Percentiles rank a stretch among this genome's conserved stretches.
phyloP scores from a whole-genome alignment of 2,113 vertebrate genomes.

The Mus musculus region DNA sequence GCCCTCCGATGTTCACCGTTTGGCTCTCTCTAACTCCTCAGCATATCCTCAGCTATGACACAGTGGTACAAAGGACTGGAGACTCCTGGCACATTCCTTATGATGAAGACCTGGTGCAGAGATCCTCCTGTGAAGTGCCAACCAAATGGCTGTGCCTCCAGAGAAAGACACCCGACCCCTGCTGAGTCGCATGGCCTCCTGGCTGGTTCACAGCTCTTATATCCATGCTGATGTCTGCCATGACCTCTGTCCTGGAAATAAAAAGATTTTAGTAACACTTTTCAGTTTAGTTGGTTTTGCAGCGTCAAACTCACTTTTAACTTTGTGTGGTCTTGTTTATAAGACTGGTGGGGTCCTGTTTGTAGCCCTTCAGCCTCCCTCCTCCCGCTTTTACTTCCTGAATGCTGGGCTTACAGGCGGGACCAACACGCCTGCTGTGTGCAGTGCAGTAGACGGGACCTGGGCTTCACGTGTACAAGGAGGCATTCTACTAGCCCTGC shows the following conservation, averaged over 20 bases:
- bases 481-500: background rate
- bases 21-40: constrained; percentile 82
- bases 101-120: constrained; percentile 89
- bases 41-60: constrained; percentile 91
- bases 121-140: constrained; percentile 91
- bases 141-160: constrained; percentile 95
- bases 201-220: background rate
- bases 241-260: constrained; percentile 37
- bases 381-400: background rate
- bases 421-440: background rate
- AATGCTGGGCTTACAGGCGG: background rate
- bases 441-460: background rate
- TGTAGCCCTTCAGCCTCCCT: no score
- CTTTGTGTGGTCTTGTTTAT: background rate
- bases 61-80: constrained; percentile 92
- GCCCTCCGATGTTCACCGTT: background rate
- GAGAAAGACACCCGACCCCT: constrained; percentile 15
- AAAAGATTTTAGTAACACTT: background rate
- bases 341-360: background rate
- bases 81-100: constrained; percentile 96
- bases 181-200: background rate
- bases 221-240: background rate
- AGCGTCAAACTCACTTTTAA: background rate
- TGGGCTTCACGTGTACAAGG: no score
- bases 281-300: background rate